Conservation (phyloP, 2,797 vertebrate genomes). For the Gymnopithys bicolor region DNA sequence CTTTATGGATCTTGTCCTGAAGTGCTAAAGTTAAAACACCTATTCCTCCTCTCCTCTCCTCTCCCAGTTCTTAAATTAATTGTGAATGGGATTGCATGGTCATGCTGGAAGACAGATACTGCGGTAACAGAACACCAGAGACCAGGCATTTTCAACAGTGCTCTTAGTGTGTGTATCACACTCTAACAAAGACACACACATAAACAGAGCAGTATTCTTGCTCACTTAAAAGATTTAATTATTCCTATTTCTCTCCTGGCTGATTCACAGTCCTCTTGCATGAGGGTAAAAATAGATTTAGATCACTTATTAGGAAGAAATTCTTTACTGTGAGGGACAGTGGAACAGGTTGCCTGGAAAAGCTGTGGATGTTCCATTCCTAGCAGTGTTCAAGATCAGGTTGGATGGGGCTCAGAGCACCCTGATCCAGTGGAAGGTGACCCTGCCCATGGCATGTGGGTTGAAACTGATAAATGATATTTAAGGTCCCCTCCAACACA, state of each 20-base stretch:
- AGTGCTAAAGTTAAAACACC: neutral
- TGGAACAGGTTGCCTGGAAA: neutral
- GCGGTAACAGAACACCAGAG: neutral
- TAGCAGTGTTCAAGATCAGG: neutral
- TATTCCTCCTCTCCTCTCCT: neutral
- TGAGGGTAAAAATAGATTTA: neutral
- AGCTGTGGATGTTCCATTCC: neutral
- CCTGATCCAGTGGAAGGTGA: neutral
- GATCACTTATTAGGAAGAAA: neutral
- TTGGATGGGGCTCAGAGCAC: neutral
- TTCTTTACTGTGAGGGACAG: neutral
- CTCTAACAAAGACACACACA: neutral
- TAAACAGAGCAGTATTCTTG: neutral
- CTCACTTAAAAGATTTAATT: neutral
- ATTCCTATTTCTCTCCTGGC: neutral
- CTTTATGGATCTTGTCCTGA: neutral
- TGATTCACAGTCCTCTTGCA: neutral
- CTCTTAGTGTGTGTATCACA: neutral
- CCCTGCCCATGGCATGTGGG: too few relatives aligned
- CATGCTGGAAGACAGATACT: neutral
- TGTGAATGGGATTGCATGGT: neutral
- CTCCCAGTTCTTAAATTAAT: neutral
- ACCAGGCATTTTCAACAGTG: neutral
- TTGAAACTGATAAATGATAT: neutral
- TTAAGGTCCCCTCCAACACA: neutral